phyloP scores from a whole-genome alignment of 2,797 vertebrate genomes.

The Nannoperca obscura region DNA sequence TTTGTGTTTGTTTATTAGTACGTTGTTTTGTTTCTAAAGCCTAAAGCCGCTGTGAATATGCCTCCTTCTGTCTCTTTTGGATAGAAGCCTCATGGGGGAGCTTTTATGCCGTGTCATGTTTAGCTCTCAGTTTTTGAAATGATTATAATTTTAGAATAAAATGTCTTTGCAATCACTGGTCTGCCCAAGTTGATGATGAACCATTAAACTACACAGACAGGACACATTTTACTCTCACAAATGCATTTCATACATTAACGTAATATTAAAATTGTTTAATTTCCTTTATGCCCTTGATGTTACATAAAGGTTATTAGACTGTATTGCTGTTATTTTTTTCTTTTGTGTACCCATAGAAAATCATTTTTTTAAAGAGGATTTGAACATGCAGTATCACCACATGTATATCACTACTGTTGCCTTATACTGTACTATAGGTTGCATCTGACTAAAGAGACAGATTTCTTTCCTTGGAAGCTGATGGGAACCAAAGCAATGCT shows the following conservation, averaged over 20 bases:
- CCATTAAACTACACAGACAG: conserved; percentile 4
- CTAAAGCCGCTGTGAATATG: not conserved
- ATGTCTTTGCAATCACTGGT: conserved; percentile 16
- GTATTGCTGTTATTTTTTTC: not conserved
- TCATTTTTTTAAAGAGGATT: not conserved
- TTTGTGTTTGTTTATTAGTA: not conserved
- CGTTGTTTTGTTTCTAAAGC: conserved; percentile 12
- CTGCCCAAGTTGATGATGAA: not conserved
- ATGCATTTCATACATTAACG: conserved; percentile 39
- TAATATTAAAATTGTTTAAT: conserved; percentile 25
- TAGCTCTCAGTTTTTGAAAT: conserved; percentile 16
- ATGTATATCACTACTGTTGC: not conserved
- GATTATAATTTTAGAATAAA: conserved; percentile 24
- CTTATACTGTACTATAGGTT: not conserved
- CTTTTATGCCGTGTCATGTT: conserved; percentile 27
- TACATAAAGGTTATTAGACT: not conserved
- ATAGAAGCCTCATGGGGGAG: conserved; percentile 12
- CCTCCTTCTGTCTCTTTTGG: not conserved
- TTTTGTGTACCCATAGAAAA: not conserved
- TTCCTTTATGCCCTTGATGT: conserved; percentile 11
- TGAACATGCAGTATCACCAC: not conserved
- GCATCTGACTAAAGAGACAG: not conserved
- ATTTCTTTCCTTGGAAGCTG: not conserved
- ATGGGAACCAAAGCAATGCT: not conserved
- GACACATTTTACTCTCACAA: conserved; percentile 22